Evolutionary conservation across 2,888 invertebrate genomes (phyloP), one percentile per base, ranked within the genome.

Genomic region (Meteorus cinctellus): DNA sequence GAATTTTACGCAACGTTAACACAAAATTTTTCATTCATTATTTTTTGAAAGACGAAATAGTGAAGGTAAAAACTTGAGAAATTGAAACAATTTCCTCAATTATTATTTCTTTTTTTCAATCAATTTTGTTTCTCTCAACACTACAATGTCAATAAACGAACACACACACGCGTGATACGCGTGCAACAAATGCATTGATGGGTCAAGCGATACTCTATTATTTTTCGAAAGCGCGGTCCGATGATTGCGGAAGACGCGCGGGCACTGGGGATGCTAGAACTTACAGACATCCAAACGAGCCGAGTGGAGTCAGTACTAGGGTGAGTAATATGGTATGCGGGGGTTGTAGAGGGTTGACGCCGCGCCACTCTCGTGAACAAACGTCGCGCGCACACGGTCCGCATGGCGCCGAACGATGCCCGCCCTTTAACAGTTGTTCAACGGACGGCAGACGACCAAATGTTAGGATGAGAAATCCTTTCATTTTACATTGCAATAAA

Each of bases 221-320:
- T 83, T 82, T 82, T 82, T 81, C 76, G 80, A 81, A 83, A 84
- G 84, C 85, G 84, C 85, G 83, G 86, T 88, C 87, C 86, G 86
- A 84, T 87, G 81, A 86, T 88, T 85, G 89, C 88, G 87, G 83
- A 86, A 87, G 89, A 86, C 88, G 89, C 89, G 88, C 88, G 88
- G 87, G 85, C 88, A 89, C 89, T 89, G 89, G 60, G 67, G 82
- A 86, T 82, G 82, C 79, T 82, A 83, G 84, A 83, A 87, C 84
- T 86, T 83, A 79, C 85, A 81, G 81, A 79, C 83, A 84, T 75
- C 73, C 74, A 78, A 78, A 81, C 62, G 76, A 79, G 79, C 78
- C 78, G n/a, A 75, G 78, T 76, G 78, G 78, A 79, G 74, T 77
- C 70, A 24, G 41, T 67, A 77, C 68, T 74, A 72, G 74, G 76